A percentile compares a stretch with the other conserved stretches of the same genome.
Conservation (phyloP, 2,888 invertebrate species). For the Tenodera sinensis region DNA sequence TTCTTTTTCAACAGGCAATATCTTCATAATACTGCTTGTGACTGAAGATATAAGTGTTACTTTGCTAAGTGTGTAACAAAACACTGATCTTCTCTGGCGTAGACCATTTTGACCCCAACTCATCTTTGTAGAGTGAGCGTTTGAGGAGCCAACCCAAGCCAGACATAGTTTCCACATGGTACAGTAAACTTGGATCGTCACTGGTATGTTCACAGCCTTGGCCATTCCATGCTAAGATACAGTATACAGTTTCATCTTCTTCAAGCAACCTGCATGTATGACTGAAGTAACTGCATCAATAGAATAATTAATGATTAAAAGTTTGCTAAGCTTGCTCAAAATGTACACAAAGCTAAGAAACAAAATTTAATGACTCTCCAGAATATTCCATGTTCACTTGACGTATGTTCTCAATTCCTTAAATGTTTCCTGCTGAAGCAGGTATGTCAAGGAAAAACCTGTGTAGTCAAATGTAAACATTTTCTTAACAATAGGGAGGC, state of each 20-base stretch:
- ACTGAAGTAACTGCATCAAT: constrained; percentile 49
- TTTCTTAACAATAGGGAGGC: no score
- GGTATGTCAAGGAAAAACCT: no score
- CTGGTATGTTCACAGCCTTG: constrained; percentile 58
- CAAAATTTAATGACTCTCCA: no score
- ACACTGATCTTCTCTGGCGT: constrained; percentile 52
- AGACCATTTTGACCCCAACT: constrained; percentile 56
- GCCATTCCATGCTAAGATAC: constrained; percentile 60
- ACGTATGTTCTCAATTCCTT: no score
- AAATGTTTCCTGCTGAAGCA: no score
- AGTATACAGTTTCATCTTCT: constrained; percentile 52
- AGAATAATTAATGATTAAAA: background rate
- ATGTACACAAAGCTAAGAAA: no score
- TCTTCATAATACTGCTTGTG: background rate
- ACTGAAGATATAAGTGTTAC: background rate
- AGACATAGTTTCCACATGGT: constrained; percentile 56
- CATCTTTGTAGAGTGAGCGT: constrained; percentile 52
- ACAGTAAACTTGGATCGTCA: constrained; percentile 49
- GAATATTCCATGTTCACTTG: no score
- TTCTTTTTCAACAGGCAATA: background rate
- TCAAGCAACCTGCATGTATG: constrained; percentile 52
- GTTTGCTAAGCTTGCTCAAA: no score
- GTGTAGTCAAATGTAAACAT: no score
- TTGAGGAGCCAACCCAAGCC: constrained; percentile 58
- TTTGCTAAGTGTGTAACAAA: background rate